A percentile compares a stretch with the other conserved stretches of the same genome.
These are phyloP conservation scores for Andinoacara biseriatus DNA, from an alignment of 2,113 vertebrate genomes.

Conservation along the genomic window DNA sequence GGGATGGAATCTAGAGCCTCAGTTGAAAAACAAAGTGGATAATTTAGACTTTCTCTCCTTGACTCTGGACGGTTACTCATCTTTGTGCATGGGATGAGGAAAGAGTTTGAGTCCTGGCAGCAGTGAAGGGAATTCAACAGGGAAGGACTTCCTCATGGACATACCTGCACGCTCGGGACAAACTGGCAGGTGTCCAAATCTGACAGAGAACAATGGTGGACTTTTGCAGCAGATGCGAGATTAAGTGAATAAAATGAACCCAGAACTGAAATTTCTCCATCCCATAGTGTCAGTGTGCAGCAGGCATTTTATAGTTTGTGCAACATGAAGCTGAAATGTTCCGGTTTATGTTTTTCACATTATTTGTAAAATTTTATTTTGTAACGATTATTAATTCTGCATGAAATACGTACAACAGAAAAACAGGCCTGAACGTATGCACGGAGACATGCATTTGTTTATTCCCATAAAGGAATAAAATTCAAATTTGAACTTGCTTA, in stretches of 20 bases:
- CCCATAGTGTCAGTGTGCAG: background rate
- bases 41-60: too few relatives aligned
- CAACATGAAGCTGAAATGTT: too few relatives aligned
- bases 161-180: background rate
- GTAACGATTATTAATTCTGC: background rate
- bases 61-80: too few relatives aligned
- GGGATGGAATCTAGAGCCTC: too few relatives aligned
- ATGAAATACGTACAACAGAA: background rate
- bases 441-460: background rate
- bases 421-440: background rate
- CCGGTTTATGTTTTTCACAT: too few relatives aligned
- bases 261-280: background rate
- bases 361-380: background rate
- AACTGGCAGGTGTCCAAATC: background rate
- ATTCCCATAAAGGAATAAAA: conserved; percentile 4
- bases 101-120: background rate
- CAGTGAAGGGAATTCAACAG: rapidly evolving
- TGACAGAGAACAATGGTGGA: too few relatives aligned
- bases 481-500: background rate
- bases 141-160: background rate
- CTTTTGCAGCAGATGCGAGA: too few relatives aligned
- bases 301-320: background rate
- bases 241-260: background rate
- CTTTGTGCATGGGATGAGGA: background rate
- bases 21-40: too few relatives aligned